phyloP scores from a whole-genome alignment of 2,888 invertebrate species.

The Gortyna flavago region DNA sequence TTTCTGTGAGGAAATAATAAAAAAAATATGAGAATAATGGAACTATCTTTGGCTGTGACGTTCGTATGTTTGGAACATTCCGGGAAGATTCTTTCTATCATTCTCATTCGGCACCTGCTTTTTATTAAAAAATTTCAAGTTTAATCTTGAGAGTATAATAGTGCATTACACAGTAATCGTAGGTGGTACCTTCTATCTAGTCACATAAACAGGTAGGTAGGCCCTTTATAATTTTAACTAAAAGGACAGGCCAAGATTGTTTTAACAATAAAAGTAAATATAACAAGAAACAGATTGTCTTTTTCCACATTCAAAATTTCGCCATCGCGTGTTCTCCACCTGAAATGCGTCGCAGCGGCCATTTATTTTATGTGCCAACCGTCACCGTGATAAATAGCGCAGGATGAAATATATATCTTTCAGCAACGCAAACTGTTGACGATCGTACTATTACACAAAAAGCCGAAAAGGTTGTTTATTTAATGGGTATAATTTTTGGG shows the following conservation, averaged over 20 bases:
- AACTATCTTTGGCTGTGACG: slow-evolving; percentile 14
- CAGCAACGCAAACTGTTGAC: slow-evolving; percentile 38
- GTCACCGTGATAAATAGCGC: slow-evolving; percentile 41
- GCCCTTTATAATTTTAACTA: not conserved
- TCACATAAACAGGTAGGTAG: too few species aligned
- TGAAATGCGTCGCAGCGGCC: slow-evolving; percentile 31
- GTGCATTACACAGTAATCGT: too few species aligned
- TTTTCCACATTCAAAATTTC: slow-evolving; percentile 14
- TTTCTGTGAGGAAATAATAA: slow-evolving; percentile 36
- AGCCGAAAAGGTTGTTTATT: slow-evolving; percentile 42
- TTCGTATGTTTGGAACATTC: not conserved
- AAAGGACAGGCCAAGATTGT: not conserved
- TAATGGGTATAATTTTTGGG: slow-evolving; percentile 22
- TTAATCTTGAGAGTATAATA: too few species aligned
- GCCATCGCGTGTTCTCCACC: slow-evolving; percentile 6
- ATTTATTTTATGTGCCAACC: slow-evolving; percentile 45
- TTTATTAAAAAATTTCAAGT: too few species aligned
- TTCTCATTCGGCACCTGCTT: not conserved
- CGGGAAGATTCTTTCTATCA: not conserved
- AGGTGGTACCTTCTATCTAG: too few species aligned
- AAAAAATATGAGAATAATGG: slow-evolving; percentile 11
- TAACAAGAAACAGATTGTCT: not conserved
- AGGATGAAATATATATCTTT: slow-evolving; percentile 46
- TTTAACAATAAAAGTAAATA: slow-evolving; percentile 5
- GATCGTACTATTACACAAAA: slow-evolving; percentile 27